Evolutionary conservation across 1,140 invertebrate genomes (phyloP).

Genomic region (Diploscapter pachys): DNA sequence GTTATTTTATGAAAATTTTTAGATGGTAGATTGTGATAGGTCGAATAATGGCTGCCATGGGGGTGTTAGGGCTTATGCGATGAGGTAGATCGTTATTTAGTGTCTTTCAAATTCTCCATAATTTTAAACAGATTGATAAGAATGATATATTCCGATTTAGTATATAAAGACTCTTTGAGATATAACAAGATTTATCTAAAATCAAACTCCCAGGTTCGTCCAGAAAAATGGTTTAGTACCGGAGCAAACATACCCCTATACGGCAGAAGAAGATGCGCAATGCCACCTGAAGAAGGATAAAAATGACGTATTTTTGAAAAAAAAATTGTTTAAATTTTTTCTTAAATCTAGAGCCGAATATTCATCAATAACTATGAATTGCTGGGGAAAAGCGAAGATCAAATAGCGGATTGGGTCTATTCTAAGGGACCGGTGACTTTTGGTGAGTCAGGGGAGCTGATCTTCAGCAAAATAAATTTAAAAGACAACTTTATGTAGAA

Average conservation of each 20-base stretch:
- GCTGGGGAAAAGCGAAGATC: constrained; percentile 13
- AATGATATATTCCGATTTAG: no score
- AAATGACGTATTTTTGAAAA: neutral
- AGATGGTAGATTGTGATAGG: constrained; percentile 31
- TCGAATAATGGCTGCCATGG: constrained; percentile 29
- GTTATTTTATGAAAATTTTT: neutral
- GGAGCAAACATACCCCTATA: constrained; percentile 20
- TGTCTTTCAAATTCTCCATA: no score
- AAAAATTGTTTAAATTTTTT: no score
- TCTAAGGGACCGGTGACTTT: constrained; percentile 31
- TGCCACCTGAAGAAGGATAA: neutral
- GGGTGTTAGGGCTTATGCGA: constrained; percentile 24
- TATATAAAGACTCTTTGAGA: no score
- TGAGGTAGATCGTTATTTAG: constrained; percentile 16
- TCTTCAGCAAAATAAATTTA: neutral
- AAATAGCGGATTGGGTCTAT: constrained; percentile 22
- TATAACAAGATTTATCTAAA: no score
- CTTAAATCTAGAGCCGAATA: neutral
- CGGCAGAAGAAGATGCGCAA: constrained; percentile 20
- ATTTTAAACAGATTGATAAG: no score
- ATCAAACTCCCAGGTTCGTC: constrained; percentile 11
- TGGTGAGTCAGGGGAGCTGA: neutral
- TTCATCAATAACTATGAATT: constrained; percentile 23
- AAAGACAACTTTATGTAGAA: no score
- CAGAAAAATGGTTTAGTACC: constrained; percentile 20